Evolutionary conservation across 2,113 vertebrate genomes (phyloP).

Genomic region (Helogale parvula): DNA sequence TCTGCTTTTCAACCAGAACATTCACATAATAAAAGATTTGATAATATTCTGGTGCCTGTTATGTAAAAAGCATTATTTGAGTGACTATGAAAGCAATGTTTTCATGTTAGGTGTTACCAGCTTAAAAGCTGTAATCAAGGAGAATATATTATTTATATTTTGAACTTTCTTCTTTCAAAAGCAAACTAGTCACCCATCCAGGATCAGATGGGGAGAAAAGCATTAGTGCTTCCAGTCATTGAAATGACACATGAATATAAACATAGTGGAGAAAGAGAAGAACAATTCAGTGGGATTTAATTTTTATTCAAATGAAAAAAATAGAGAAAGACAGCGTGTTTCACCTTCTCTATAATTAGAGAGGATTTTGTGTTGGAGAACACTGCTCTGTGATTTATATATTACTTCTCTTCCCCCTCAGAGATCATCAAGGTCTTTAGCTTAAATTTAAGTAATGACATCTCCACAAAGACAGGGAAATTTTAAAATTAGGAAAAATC

Average conservation of each 20-base stretch:
- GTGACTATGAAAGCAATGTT: constrained; percentile 40
- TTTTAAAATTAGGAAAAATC: constrained; percentile 43
- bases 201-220: not conserved
- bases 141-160: constrained; percentile 48
- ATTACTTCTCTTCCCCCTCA: not conserved
- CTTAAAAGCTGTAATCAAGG: constrained; percentile 3
- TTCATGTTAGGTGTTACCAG: constrained; percentile 36
- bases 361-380: constrained; percentile 49
- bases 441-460: constrained; percentile 53
- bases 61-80: constrained; percentile 49
- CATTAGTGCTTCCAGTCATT: constrained; percentile 8
- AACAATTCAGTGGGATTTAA: constrained; percentile 49
- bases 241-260: constrained; percentile 13
- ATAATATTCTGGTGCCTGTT: not conserved
- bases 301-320: constrained; percentile 55
- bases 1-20: constrained; percentile 34
- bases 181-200: not conserved
- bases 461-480: not conserved
- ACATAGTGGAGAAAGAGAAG: not conserved
- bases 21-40: constrained; percentile 9
- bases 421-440: constrained; percentile 15
- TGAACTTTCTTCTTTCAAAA: constrained; percentile 49
- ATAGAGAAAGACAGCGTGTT: not conserved
- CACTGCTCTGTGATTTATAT: constrained; percentile 26
- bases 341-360: constrained; percentile 59